Conservation (phyloP, 2,113 vertebrate species). For the Alexandromys fortis region DNA sequence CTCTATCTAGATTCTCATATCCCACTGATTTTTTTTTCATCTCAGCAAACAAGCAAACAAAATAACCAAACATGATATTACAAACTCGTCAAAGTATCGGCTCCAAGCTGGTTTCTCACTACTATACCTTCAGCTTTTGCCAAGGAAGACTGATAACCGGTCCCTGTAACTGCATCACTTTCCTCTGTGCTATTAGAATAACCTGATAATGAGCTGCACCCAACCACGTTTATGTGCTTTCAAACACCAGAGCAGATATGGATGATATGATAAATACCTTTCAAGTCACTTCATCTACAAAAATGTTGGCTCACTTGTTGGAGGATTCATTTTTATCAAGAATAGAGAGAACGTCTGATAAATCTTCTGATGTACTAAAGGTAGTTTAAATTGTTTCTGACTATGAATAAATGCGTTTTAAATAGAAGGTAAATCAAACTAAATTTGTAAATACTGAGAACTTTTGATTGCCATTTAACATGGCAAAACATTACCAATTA, state of each 20-base stretch:
- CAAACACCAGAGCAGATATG: background rate
- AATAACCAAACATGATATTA: background rate
- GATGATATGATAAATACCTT: background rate
- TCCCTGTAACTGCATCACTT: background rate
- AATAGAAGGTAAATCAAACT: background rate
- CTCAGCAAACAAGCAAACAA: background rate
- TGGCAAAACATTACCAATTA: background rate
- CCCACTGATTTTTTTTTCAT: background rate
- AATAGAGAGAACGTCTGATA: background rate
- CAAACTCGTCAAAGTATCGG: background rate
- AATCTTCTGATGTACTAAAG: background rate
- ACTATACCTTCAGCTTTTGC: background rate
- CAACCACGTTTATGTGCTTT: background rate
- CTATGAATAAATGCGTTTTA: background rate
- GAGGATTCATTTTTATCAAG: background rate
- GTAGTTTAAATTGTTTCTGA: background rate
- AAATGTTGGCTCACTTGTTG: background rate
- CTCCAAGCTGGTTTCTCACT: background rate
- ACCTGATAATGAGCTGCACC: background rate
- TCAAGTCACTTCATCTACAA: constrained; percentile 5
- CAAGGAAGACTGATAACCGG: background rate
- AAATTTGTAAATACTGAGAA: constrained; percentile 28
- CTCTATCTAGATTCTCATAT: background rate
- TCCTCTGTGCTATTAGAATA: background rate
- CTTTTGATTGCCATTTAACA: background rate